Base-by-base conservation (phyloP, 2,113 vertebrate species). In the Forbesichthys agassizii region DNA sequence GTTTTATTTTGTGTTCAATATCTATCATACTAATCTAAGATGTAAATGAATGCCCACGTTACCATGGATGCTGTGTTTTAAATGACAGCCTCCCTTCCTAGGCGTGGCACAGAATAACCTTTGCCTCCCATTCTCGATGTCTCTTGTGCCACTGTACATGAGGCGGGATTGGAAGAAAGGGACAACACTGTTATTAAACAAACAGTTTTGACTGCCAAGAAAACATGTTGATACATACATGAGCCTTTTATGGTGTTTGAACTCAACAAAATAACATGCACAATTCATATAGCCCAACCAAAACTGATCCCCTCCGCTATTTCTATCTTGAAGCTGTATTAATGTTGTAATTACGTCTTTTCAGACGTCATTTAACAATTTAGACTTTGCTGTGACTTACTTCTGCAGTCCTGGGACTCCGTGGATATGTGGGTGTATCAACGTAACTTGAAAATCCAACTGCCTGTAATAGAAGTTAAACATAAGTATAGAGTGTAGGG, bases 41-140 rank as follows among this genome's bases (percentile, higher is more conserved):
- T 71, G 4, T 68, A 27, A 70, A 62, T 11, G 11, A 1, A 69
- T 72, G 52, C 69, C 88, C 90, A 91, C 88, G 86, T 93, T 93
- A 84, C 84, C 89, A 86, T 91, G 90, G 87, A 86, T 89, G 79
- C 86, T 86, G 87, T 86, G 61, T 76, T 58, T 53, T 79, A 13
- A 78, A 67, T 93, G 84, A 64, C 88, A 68, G 85, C 33, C 71
- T 88, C 88, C 84, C 88, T 92, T 91, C 89, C 90, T 91, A 91
- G 91, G 88, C 84, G 87, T 93, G 90, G 87, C 73, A 92, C 49
- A 90, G 48, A 13, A 78, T 64, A 0, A n/a, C 61, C 81, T 70
- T 71, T 6, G 47, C 55, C 27, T 86, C 7, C 71, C 27, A 42
- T 72, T 85, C 69, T 56, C 1, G 61, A 3, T 18, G 75, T 71